Percentiles rank a stretch among this genome's conserved stretches.
phyloP scores from a whole-genome alignment of 2,797 vertebrate species.

The Pseudotriccus pelzelni region DNA sequence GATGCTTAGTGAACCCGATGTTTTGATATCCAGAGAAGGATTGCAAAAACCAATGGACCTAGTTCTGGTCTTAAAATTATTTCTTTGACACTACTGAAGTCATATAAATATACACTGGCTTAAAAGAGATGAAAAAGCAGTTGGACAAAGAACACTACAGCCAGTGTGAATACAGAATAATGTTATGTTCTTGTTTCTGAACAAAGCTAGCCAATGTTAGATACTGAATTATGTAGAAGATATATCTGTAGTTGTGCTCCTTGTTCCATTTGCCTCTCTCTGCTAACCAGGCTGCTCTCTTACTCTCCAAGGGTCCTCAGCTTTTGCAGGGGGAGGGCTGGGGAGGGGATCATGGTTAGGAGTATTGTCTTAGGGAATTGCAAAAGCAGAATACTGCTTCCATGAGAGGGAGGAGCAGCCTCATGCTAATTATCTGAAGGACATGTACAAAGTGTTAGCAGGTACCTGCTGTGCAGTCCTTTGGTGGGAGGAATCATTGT shows the following conservation, averaged over 20 bases:
- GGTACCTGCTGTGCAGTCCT: not conserved
- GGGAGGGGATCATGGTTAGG: not conserved
- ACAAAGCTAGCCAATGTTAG: not conserved
- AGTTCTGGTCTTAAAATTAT: not conserved
- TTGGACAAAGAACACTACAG: not conserved
- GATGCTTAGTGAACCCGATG: not conserved
- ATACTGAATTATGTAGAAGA: not conserved
- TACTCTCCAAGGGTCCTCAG: not conserved
- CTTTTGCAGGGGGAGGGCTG: not conserved
- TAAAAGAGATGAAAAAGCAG: not conserved
- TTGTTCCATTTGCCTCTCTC: slow-evolving; percentile 37
- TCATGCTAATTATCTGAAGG: not conserved
- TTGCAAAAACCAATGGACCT: accelerated
- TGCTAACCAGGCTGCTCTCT: slow-evolving; percentile 8
- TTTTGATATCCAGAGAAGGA: not conserved
- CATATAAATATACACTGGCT: not conserved
- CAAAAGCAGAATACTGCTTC: not conserved
- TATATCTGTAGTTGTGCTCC: slow-evolving; percentile 3
- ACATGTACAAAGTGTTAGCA: not conserved
- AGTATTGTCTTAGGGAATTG: not conserved
- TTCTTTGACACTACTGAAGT: not conserved
- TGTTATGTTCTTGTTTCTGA: not conserved
- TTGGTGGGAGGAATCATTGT: not conserved
- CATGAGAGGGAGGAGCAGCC: not conserved
- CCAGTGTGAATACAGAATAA: not conserved